Base-by-base conservation (phyloP, 1,140 invertebrate genomes). In the Lucilia sericata region DNA sequence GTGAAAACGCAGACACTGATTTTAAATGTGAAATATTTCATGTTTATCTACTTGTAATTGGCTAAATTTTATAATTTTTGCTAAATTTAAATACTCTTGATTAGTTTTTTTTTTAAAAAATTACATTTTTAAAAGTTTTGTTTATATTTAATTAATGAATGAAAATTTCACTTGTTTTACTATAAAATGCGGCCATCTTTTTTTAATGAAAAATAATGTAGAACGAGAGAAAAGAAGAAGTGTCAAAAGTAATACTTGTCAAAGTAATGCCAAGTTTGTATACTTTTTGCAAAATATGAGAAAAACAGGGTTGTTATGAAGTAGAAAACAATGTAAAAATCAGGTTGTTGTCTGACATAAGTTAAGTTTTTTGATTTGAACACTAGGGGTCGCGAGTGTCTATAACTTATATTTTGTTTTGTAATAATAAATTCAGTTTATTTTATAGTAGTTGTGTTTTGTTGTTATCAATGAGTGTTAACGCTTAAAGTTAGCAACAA, bases 111-210 rank as follows among this genome's bases (percentile, higher is more conserved):
- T 80, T 8, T 80, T 25, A 80, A 49, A 80, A 49, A 47, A 51
- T 70, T 70, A 80, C 19, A 51, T 51, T 51, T 80, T 80, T 80
- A 70, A 21, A n/a, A 70, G 47, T 19, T 42, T 80, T 80, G 76
- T 80, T 80, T 80, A 80, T 80, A 80, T 80, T 80, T 80, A 49
- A 80, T 80, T 49, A 49, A 49, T 49, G 76, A 80, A 80, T 80
- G 76, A 80, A 80, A 49, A 49, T 78, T 80, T 80, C 76, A 80
- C 42, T 80, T 49, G 42, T 80, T 80, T 80, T 49, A 70, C 65
- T 70, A 70, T 19, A 70, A 70, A 70, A 21, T 80, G 76, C 76
- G 76, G 76, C 76, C 76, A 80, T 80, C 76, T 80, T 80, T 80
- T 76, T 80, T 80, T 47, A 70, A 25, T 70, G 65, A 70, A 70